phyloP scores from a whole-genome alignment of 2,888 invertebrate species.

The Tiphia femorata region DNA sequence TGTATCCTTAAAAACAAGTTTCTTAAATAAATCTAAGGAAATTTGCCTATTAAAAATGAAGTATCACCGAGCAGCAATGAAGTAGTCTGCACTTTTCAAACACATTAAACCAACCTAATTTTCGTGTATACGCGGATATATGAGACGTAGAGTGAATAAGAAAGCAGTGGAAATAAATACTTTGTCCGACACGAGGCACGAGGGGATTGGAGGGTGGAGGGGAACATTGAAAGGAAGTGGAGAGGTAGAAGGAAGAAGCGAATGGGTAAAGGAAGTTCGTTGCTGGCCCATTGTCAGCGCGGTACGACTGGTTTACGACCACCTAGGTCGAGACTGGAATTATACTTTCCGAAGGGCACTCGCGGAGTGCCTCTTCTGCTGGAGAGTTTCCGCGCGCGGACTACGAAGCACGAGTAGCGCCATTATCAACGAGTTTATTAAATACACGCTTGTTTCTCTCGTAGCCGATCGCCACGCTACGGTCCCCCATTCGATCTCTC shows the following conservation, averaged over 20 bases:
- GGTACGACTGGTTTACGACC: conserved; percentile 34
- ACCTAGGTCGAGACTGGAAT: conserved; percentile 29
- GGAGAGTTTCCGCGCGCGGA: neutral
- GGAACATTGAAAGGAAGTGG: neutral
- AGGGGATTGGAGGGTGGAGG: too few species aligned
- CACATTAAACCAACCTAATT: too few species aligned
- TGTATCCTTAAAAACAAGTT: too few species aligned
- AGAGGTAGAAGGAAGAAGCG: neutral
- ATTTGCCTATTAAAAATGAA: too few species aligned
- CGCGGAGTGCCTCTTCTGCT: too few species aligned
- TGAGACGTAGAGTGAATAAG: too few species aligned
- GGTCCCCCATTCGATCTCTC: neutral
- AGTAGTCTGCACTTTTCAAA: too few species aligned
- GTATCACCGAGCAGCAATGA: too few species aligned
- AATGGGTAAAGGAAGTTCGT: conserved; percentile 15
- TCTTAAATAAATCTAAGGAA: too few species aligned
- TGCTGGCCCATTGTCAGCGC: conserved; percentile 30
- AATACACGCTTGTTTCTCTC: conserved; percentile 11
- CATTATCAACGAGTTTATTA: conserved; percentile 28
- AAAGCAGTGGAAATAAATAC: too few species aligned
- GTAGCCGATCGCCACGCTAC: neutral
- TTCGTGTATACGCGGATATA: too few species aligned
- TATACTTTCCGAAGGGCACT: conserved; percentile 19
- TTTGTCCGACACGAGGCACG: too few species aligned
- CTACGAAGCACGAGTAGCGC: conserved; percentile 8